These are phyloP conservation scores for Anguilla japonica DNA, from an alignment of 2,113 vertebrate genomes.

Conservation along the genomic window DNA sequence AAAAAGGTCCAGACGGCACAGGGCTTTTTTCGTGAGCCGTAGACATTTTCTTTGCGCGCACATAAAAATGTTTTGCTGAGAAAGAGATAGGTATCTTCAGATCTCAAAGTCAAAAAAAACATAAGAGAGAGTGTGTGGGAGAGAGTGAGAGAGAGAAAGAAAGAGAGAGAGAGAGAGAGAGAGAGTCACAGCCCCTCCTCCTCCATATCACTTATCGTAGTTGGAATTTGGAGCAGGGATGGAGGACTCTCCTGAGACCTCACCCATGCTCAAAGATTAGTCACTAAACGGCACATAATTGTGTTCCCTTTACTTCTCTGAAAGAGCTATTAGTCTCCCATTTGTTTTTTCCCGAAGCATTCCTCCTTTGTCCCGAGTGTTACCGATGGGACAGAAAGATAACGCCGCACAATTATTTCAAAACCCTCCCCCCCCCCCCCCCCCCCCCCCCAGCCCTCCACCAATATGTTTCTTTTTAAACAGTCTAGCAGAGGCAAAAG, in stretches of 20 bases:
- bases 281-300: slow-evolving; percentile 91
- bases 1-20: slow-evolving; percentile 43
- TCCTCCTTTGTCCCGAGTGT: slow-evolving; percentile 72
- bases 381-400: slow-evolving; percentile 69
- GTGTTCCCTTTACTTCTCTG: slow-evolving; percentile 84
- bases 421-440: slow-evolving; percentile 7
- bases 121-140: slow-evolving; percentile 25
- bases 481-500: neutral
- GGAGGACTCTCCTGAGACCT: slow-evolving; percentile 83
- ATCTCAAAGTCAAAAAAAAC: slow-evolving; percentile 39
- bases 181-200: slow-evolving; percentile 24
- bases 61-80: slow-evolving; percentile 37
- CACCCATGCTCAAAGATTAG: slow-evolving; percentile 87
- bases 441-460: neutral
- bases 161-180: slow-evolving; percentile 32
- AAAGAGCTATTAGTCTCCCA: slow-evolving; percentile 86
- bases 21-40: slow-evolving; percentile 50
- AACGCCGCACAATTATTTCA: slow-evolving; percentile 42
- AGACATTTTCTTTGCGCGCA: slow-evolving; percentile 45
- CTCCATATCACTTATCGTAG: slow-evolving; percentile 77
- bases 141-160: neutral
- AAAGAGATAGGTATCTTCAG: slow-evolving; percentile 47
- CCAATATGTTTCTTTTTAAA: slow-evolving; percentile 3
- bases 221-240: slow-evolving; percentile 88
- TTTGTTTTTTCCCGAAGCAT: slow-evolving; percentile 74